Evolutionary conservation across 2,888 invertebrate genomes (phyloP).

Genomic region (Neoitamus cyanurus): DNA sequence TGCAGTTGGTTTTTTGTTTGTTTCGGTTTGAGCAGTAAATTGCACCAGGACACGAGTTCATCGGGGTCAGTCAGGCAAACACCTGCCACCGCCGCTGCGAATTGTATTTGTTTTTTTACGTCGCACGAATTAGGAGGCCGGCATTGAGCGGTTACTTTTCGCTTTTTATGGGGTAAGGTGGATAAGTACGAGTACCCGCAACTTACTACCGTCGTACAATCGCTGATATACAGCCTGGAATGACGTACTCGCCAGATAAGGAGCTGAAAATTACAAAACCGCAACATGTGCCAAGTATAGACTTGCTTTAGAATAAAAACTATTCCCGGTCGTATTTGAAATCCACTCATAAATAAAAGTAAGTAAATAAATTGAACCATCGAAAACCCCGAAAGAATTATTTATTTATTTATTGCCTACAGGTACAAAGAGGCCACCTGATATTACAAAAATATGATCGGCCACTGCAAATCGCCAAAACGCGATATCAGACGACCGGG

Average conservation of each 20-base stretch:
- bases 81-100: neutral
- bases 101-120: neutral
- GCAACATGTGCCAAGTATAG: too few relatives aligned
- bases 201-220: neutral
- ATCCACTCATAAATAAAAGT: too few relatives aligned
- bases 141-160: neutral
- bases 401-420: too few relatives aligned
- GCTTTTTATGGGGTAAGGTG: neutral
- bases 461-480: too few relatives aligned
- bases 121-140: neutral
- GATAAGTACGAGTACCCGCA: neutral
- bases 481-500: too few relatives aligned
- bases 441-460: too few relatives aligned
- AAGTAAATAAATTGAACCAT: too few relatives aligned
- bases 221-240: neutral
- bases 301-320: too few relatives aligned
- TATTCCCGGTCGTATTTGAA: too few relatives aligned
- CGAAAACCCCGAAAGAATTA: too few relatives aligned
- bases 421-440: too few relatives aligned
- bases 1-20: neutral
- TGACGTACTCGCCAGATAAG: neutral
- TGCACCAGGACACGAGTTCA: neutral
- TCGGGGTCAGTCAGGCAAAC: neutral
- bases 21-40: neutral
- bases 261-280: neutral